These are phyloP conservation scores for Nothobranchius kuhntae DNA, from an alignment of 2,113 vertebrate genomes.

Conservation along the genomic window DNA sequence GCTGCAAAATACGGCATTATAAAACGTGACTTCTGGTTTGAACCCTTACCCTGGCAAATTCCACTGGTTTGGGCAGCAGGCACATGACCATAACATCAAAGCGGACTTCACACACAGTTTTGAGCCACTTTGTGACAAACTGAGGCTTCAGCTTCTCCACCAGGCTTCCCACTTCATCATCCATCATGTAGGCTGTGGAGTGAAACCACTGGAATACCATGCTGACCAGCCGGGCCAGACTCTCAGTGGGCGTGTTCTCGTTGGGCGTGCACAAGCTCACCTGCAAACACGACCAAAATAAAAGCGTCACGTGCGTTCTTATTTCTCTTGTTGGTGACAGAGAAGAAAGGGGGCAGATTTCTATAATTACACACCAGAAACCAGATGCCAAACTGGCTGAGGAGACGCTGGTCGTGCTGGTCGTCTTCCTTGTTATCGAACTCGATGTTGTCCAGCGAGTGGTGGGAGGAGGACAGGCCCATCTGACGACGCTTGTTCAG, in stretches of 20 bases:
- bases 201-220: slow-evolving; percentile 99
- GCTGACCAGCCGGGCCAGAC: slow-evolving; percentile 93
- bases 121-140: slow-evolving; percentile 99
- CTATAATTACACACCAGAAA: slow-evolving; percentile 85
- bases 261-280: slow-evolving; percentile 98
- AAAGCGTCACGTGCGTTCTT: slow-evolving; percentile 7
- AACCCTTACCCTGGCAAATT: slow-evolving; percentile 93
- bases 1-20: not conserved
- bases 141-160: slow-evolving; percentile 99
- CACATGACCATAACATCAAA: slow-evolving; percentile 99
- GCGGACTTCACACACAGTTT: slow-evolving; percentile 96
- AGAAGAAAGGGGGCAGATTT: not conserved
- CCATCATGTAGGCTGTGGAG: slow-evolving; percentile 99
- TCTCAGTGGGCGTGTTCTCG: slow-evolving; percentile 97
- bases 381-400: slow-evolving; percentile 99
- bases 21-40: not conserved
- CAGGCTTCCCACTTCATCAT: slow-evolving; percentile 97
- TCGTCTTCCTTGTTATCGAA: slow-evolving; percentile 99
- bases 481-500: slow-evolving; percentile 93
- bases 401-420: slow-evolving; percentile 94
- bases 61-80: slow-evolving; percentile 96
- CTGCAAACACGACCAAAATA: slow-evolving; percentile 66
- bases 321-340: slow-evolving; percentile 40
- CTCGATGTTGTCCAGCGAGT: slow-evolving; percentile 95
- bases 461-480: slow-evolving; percentile 95